phyloP scores from a whole-genome alignment of 2,797 vertebrate genomes.

The Brotogeris chrysoptera region DNA sequence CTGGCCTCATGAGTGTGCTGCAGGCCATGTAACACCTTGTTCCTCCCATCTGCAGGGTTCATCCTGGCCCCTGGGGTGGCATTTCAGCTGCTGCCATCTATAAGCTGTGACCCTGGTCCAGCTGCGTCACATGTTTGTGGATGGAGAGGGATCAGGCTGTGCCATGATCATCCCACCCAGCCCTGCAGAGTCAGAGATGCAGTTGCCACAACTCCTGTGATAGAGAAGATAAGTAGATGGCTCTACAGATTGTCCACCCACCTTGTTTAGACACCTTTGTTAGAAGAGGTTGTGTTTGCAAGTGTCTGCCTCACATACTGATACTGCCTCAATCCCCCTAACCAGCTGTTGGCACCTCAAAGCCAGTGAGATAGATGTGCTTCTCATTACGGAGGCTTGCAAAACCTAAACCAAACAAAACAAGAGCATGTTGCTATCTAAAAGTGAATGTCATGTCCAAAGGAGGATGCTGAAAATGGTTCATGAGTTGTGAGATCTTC shows the following conservation, averaged over 20 bases:
- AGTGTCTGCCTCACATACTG: not conserved
- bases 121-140: not conserved
- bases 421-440: not conserved
- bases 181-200: not conserved
- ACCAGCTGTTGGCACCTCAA: not conserved
- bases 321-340: not conserved
- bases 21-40: not conserved
- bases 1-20: not conserved
- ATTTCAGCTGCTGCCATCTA: not conserved
- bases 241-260: not conserved
- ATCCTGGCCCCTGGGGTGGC: too few species aligned
- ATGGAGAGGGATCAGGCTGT: not conserved
- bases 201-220: not conserved
- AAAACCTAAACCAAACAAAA: conserved; percentile 15
- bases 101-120: not conserved
- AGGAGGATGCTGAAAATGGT: not conserved
- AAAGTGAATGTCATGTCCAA: not conserved
- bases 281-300: not conserved
- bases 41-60: not conserved
- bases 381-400: not conserved
- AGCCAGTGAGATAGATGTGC: not conserved
- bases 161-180: not conserved
- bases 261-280: not conserved
- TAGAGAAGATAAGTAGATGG: not conserved
- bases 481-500: conserved; percentile 14